Evolutionary conservation across 2,797 vertebrate species (phyloP).

Genomic region (Centroberyx gerrardi): DNA sequence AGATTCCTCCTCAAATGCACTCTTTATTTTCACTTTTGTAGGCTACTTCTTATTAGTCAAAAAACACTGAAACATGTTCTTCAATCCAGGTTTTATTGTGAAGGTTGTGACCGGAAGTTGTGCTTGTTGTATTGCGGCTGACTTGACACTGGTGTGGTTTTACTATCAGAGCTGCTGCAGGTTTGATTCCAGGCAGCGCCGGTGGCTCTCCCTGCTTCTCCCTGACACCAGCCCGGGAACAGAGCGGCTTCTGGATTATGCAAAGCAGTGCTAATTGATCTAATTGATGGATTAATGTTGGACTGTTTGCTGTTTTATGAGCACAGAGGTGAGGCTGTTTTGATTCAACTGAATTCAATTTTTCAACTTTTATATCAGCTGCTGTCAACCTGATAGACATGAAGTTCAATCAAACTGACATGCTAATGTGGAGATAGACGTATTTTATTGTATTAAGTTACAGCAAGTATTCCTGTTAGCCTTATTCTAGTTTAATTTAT

Average conservation of each 20-base stretch:
- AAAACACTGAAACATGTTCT: too few relatives aligned
- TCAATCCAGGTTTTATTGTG: slow-evolving; percentile 41
- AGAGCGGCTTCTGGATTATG: slow-evolving; percentile 22
- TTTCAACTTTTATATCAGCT: neutral
- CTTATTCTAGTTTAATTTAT: too few relatives aligned
- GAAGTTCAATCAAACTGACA: too few relatives aligned
- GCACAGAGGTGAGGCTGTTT: slow-evolving; percentile 59
- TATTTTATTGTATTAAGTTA: too few relatives aligned
- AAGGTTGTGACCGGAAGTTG: slow-evolving; percentile 10
- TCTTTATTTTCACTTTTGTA: too few relatives aligned
- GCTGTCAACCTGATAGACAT: neutral
- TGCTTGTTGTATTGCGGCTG: neutral
- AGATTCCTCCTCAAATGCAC: too few relatives aligned
- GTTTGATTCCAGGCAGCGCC: slow-evolving; percentile 18
- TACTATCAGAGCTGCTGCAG: slow-evolving; percentile 2
- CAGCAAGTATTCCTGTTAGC: too few relatives aligned
- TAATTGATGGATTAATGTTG: slow-evolving; percentile 40
- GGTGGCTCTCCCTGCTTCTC: neutral
- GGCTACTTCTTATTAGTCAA: too few relatives aligned
- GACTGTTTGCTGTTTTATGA: neutral
- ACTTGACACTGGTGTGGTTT: slow-evolving; percentile 1
- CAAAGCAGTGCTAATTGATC: slow-evolving; percentile 6
- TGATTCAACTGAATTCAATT: neutral
- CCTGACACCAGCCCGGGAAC: neutral
- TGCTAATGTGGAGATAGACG: neutral